Evolutionary conservation across 2,113 vertebrate species (phyloP), one percentile per base, ranked within the genome.

Genomic region (Cnemophilus loriae): DNA sequence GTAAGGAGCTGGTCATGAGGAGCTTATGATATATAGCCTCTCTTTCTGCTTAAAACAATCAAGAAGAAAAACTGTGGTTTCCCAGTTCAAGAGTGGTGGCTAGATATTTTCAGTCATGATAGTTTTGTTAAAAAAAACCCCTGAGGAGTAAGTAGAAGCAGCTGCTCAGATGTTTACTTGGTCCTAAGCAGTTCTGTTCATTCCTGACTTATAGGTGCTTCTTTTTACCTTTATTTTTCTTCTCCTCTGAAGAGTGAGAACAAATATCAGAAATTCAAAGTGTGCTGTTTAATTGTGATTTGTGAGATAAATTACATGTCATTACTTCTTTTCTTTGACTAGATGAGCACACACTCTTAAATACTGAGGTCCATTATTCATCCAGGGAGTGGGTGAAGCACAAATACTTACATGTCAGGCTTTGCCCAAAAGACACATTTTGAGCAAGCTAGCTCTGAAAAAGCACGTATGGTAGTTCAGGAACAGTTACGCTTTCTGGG

Each of bases 401-500:
- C 75, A 91, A 46, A 84, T 61, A 69, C 37, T 84, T 90, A 41
- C 74, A 35, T 42, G 30, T 82, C 63, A 85, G 49, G 35, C 84
- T 95, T 95, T 87, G 73, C 46, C 74, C 61, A 79, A 69, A 87
- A 85, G 57, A 24, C 27, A 57, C 33, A 30, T 95, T 92, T 95
- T 42, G 35, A 78, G 50, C 74, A 85, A 91, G 15, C 26, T 47
- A 42, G 57, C 37, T 94, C 37, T 65, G 49, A 85, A 93, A 85
- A 80, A 63, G 8, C 21, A 46, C n/a, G 7, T 7, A 17, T 55
- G n/a, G 61, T 46, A 78, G 26, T 28, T 39, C 14, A 68, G 56
- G 53, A 89, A 30, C 37, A 77, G 35, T 50, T 84, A 87, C 87
- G 39, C 46, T 82, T 91, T 82, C 28, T 69, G 87, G 53, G 44